These are phyloP conservation scores for Cotesia chilonis DNA, from an alignment of 1,140 invertebrate genomes.

Conservation along the genomic window DNA sequence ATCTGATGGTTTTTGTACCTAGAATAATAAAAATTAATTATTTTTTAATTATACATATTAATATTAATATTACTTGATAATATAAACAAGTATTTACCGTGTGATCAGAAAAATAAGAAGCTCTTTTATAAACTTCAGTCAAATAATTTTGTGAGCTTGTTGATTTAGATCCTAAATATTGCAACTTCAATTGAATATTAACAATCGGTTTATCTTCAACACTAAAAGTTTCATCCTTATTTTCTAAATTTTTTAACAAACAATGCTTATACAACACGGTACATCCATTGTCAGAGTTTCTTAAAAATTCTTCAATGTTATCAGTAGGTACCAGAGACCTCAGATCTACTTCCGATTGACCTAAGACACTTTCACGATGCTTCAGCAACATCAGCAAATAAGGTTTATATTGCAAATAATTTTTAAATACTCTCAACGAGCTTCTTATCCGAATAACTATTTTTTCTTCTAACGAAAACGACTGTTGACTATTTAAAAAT, in stretches of 20 bases:
- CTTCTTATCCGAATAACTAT: conserved; percentile 57
- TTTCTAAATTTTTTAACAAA: conserved; percentile 42
- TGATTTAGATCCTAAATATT: conserved; percentile 47
- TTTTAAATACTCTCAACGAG: conserved; percentile 51
- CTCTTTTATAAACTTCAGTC: background rate
- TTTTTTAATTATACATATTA: no score
- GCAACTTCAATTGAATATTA: conserved; percentile 47
- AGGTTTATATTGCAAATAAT: conserved; percentile 55
- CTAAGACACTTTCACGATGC: conserved; percentile 47
- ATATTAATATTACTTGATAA: no score
- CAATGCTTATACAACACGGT: conserved; percentile 52
- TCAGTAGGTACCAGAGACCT: conserved; percentile 49
- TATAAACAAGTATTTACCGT: no score
- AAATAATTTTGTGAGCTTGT: conserved; percentile 27
- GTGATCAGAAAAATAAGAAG: background rate
- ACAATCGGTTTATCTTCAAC: conserved; percentile 32
- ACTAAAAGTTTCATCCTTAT: conserved; percentile 34
- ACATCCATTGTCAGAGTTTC: conserved; percentile 42
- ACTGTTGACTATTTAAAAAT: conserved; percentile 45
- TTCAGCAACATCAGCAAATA: conserved; percentile 54
- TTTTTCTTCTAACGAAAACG: conserved; percentile 55
- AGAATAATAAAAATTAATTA: conserved; percentile 28
- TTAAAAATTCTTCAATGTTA: conserved; percentile 48
- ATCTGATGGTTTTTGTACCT: conserved; percentile 17
- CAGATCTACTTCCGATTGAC: conserved; percentile 54